These are phyloP conservation scores for Heliothis subflexa DNA, from an alignment of 1,140 invertebrate species.

Conservation along the genomic window DNA sequence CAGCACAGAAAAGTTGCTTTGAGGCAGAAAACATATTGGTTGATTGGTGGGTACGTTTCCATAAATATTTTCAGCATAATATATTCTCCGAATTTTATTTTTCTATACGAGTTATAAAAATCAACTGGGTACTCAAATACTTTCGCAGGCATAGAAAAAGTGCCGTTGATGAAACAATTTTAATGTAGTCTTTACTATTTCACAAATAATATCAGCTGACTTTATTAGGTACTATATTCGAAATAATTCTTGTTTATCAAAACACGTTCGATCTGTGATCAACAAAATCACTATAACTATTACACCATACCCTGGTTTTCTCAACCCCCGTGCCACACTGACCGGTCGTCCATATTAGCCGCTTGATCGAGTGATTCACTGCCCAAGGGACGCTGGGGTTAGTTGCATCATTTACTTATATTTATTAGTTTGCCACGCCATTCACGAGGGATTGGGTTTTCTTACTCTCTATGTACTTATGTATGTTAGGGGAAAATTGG, in stretches of 20 bases:
- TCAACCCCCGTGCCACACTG: not conserved
- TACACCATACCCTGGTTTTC: not conserved
- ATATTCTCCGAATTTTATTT: no score
- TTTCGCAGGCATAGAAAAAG: no score
- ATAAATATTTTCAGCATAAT: no score
- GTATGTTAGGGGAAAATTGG: not conserved
- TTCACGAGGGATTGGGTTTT: not conserved
- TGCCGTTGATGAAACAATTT: no score
- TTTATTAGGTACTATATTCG: no score
- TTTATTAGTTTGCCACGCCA: constrained; percentile 2
- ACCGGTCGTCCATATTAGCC: constrained; percentile 7
- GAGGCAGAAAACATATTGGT: no score
- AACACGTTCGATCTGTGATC: not conserved
- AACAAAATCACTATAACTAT: not conserved
- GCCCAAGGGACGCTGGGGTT: not conserved
- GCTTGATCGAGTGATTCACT: constrained; percentile 30
- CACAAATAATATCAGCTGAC: no score
- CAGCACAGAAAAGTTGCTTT: not conserved
- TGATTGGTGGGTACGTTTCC: no score
- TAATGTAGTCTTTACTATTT: no score
- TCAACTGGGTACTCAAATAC: no score
- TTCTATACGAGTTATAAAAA: no score
- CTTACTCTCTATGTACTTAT: not conserved
- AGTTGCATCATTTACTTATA: constrained; percentile 13
- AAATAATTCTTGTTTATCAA: no score